Conservation (phyloP, 2,113 vertebrate species). For the Probosciger aterrimus region DNA sequence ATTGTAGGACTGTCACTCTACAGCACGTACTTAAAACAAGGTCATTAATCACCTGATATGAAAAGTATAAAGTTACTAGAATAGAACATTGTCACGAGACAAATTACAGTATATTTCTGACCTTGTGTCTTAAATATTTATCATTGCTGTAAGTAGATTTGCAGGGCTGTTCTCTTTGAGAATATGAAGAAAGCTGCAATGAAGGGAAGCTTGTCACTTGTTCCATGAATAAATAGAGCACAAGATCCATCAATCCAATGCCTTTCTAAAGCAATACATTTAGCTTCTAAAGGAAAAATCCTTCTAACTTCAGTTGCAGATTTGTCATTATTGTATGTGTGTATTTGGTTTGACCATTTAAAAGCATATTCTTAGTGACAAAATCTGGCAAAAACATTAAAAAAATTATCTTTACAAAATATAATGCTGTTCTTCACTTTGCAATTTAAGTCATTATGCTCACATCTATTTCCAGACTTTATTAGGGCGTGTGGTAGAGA, state of each 20-base stretch:
- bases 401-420: not conserved
- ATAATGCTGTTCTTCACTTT: not conserved
- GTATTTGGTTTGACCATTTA: not conserved
- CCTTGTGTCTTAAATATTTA: conserved; percentile 49
- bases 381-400: not conserved
- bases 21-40: not conserved
- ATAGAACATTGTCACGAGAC: conserved; percentile 32
- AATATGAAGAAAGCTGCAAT: not conserved
- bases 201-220: conserved; percentile 1
- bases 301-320: not conserved
- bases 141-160: conserved; percentile 8
- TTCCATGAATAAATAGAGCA: not conserved
- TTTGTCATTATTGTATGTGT: not conserved
- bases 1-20: not conserved
- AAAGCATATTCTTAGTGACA: not conserved
- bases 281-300: not conserved
- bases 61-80: conserved; percentile 28
- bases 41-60: conserved; percentile 13
- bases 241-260: not conserved
- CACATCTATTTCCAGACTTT: not conserved
- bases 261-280: not conserved
- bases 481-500: not conserved
- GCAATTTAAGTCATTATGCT: not conserved
- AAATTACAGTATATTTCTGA: conserved; percentile 33
- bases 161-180: not conserved